phyloP scores from a whole-genome alignment of 2,888 invertebrate species.

The Pollenia labialis region DNA sequence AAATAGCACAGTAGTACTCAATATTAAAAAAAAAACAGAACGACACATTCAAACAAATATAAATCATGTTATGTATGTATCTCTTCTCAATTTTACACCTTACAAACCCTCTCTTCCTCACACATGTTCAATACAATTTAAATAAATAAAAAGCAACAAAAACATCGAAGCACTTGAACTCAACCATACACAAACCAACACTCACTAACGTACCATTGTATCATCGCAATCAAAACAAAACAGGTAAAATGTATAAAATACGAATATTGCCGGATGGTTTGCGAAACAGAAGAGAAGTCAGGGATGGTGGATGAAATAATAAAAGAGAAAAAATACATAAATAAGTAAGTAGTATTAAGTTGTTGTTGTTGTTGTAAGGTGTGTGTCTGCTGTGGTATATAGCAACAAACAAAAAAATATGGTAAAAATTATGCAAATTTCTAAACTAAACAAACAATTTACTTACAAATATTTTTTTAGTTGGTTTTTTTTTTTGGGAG shows the following conservation, averaged over 20 bases:
- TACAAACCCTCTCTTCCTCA: neutral
- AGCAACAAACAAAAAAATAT: constrained; percentile 37
- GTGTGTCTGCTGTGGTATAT: constrained; percentile 14
- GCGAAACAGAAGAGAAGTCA: neutral
- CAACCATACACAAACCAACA: neutral
- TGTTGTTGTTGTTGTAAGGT: constrained; percentile 7
- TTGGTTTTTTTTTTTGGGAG: constrained; percentile 13
- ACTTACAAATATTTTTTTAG: constrained; percentile 14
- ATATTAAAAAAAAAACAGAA: neutral
- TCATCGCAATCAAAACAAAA: constrained; percentile 45
- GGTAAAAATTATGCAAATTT: constrained; percentile 66
- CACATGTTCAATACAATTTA: neutral
- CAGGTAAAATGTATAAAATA: constrained; percentile 53
- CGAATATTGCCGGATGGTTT: neutral
- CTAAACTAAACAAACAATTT: constrained; percentile 53
- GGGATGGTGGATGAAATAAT: constrained; percentile 9
- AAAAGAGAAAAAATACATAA: constrained; percentile 9
- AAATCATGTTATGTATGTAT: neutral
- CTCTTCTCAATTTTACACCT: neutral
- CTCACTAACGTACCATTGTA: neutral
- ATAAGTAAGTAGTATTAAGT: neutral
- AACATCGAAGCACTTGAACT: constrained; percentile 20
- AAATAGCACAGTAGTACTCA: constrained; percentile 43
- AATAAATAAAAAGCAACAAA: too few species aligned
- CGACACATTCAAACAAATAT: neutral